Base-by-base conservation (phyloP, 2,888 invertebrate species). In the Lomographa bimaculata region DNA sequence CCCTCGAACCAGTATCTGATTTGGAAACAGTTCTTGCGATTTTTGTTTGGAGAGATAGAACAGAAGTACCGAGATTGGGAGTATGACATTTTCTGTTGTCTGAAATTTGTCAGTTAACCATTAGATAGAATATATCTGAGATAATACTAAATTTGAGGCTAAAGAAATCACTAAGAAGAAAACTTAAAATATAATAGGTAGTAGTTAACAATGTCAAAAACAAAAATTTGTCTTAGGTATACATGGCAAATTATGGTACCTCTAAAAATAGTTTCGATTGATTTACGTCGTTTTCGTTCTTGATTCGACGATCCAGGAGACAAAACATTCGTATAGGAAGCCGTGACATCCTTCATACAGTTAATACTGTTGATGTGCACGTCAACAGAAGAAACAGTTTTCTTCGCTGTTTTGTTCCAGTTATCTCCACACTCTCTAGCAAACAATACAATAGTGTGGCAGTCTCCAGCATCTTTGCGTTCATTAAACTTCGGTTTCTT, bases 61-160 rank as follows among this genome's bases (percentile, higher is more conserved):
- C 63, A 1, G 86, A 85, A 2, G 81, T 77, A 4, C 84, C 86
- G 8, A 85, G 60, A 44, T 86, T 85, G 1, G 85, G 84, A 1
- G 83, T 81, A 3, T 46, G 56, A 9, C 70, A 51, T 60, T 69
- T 81, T 43, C 60, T 71, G 19, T 54, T 66, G 1, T 75, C 84
- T 85, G 52, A 10, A 64, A 67, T 5, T n/a, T n/a, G n/a, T n/a
- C n/a, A n/a, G n/a, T n/a, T n/a, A n/a, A n/a, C n/a, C n/a, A n/a
- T n/a, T n/a, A n/a, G n/a, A n/a, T n/a, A n/a, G n/a, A n/a, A n/a
- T n/a, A n/a, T n/a, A n/a, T n/a, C n/a, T n/a, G n/a, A n/a, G n/a
- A n/a, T n/a, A n/a, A n/a, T n/a, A n/a, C n/a, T n/a, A n/a, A n/a
- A n/a, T n/a, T n/a, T n/a, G n/a, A n/a, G n/a, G n/a, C n/a, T n/a